Conservation (phyloP, 2,113 vertebrate species). For the Pomatorhinus ruficollis region DNA sequence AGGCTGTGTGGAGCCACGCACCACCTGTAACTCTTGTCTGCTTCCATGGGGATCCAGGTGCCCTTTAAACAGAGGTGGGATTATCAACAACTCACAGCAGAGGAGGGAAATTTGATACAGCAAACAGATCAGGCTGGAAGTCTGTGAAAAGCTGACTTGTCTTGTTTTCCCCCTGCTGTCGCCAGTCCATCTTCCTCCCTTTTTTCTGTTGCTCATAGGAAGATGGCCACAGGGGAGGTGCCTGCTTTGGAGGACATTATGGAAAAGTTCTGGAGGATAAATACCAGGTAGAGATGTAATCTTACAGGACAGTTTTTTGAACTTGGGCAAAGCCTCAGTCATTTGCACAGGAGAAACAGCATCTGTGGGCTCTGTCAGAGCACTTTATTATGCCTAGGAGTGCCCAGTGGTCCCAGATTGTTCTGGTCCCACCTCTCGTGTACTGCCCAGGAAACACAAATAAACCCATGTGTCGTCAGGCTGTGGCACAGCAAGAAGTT, state of each 20-base stretch:
- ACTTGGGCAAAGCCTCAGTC: not conserved
- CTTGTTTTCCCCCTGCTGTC: not conserved
- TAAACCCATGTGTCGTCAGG: not conserved
- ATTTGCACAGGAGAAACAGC: not conserved
- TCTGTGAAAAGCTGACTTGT: not conserved
- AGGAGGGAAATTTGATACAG: not conserved
- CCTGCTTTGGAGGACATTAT: fast-evolving
- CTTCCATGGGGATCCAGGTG: not conserved
- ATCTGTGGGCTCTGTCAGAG: not conserved
- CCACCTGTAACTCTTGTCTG: not conserved
- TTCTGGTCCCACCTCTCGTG: fast-evolving
- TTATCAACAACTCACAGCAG: not conserved
- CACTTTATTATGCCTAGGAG: not conserved
- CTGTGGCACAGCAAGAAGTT: not conserved
- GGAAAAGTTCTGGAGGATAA: not conserved
- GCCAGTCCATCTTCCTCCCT: not conserved
- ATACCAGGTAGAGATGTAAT: not conserved
- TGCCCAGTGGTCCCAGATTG: not conserved
- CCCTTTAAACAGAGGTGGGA: not conserved
- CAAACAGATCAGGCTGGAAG: not conserved
- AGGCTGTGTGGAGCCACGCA: not conserved
- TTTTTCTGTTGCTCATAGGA: not conserved
- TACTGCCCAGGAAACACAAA: not conserved
- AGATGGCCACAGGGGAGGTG: not conserved
- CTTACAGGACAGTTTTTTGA: not conserved